Evolutionary conservation across 1,140 invertebrate species (phyloP).

Genomic region (Heliothis virescens): DNA sequence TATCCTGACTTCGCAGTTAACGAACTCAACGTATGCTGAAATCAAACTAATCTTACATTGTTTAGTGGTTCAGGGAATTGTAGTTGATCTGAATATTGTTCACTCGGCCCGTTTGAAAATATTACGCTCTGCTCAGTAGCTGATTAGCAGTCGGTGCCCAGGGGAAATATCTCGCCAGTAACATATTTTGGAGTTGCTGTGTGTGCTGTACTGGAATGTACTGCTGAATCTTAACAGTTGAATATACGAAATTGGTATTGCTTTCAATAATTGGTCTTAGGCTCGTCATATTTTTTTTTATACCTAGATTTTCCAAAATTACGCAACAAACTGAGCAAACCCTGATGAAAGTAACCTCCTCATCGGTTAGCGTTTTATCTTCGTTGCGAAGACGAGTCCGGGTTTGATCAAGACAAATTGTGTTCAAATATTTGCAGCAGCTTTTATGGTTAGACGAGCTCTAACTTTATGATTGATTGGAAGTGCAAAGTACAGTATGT

Average conservation of each 20-base stretch:
- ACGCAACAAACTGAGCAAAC: not conserved
- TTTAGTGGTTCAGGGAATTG: not conserved
- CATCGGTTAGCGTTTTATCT: not conserved
- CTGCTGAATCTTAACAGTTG: not conserved
- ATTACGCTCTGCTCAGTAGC: constrained; percentile 13
- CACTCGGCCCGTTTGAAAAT: constrained; percentile 15
- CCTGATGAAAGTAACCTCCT: not conserved
- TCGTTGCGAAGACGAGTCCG: constrained; percentile 5
- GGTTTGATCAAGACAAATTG: constrained; percentile 41
- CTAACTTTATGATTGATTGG: constrained; percentile 40
- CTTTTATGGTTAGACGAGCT: constrained; percentile 33
- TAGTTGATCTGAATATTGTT: constrained; percentile 16
- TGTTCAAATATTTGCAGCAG: constrained; percentile 36
- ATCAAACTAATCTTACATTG: not conserved
- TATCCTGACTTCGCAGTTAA: constrained; percentile 9
- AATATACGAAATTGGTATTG: not conserved
- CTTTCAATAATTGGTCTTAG: too few relatives aligned
- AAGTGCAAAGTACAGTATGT: constrained; percentile 11
- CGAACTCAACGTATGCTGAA: not conserved
- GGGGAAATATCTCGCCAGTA: constrained; percentile 41
- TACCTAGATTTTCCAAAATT: not conserved
- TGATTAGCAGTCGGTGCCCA: constrained; percentile 38
- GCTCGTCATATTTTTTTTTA: too few relatives aligned
- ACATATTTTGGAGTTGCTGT: constrained; percentile 12
- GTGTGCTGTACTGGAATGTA: constrained; percentile 1